Evolutionary conservation across 2,888 invertebrate genomes (phyloP), one percentile per base, ranked within the genome.

Genomic region (Anthophora plumipes): DNA sequence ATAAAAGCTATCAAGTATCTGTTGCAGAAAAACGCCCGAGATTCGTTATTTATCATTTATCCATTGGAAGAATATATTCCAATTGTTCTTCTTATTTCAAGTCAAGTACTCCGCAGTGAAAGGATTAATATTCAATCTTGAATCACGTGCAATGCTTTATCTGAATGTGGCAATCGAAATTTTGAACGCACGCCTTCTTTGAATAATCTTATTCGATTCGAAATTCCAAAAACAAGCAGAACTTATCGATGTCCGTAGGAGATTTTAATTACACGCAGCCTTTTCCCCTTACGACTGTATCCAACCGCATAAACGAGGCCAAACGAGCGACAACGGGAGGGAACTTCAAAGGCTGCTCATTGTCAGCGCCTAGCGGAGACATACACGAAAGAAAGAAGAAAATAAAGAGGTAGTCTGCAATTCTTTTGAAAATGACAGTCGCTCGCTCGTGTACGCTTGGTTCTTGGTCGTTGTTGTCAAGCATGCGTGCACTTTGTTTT

Each of bases 321-420:
- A 48, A 69, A 64, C 43, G 63, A 64, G n/a, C 20, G 54, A 17
- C 0, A 17, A 3, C 2, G 8, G 17, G 20, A 17, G n/a, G 20
- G 7, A 31, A 54, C 69, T 70, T 82, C 77, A 77, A 81, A 81
- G 81, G 39, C 43, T 11, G 46, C 57, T 61, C 77, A 60, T 81
- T 72, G 69, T 73, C 66, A 64, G 54, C 60, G 22, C 37, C n/a
- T 22, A 55, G 37, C 48, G 41, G 50, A 37, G 46, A 46, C 64
- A 39, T 37, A 25, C 17, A 66, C 14, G 22, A 59, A 50, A 50
- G 1, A 54, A 17, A 12, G 22, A 25, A 25, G 17, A 22, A 22
- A 48, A 43, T 20, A 55, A 55, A 63, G 54, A 46, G 52, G 39
- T 55, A 48, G 64, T 22, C 22, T 12, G 14, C 37, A 9, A n/a